These are phyloP conservation scores for Drosophila ustulata DNA, from an alignment of 2,888 invertebrate species.

Conservation along the genomic window DNA sequence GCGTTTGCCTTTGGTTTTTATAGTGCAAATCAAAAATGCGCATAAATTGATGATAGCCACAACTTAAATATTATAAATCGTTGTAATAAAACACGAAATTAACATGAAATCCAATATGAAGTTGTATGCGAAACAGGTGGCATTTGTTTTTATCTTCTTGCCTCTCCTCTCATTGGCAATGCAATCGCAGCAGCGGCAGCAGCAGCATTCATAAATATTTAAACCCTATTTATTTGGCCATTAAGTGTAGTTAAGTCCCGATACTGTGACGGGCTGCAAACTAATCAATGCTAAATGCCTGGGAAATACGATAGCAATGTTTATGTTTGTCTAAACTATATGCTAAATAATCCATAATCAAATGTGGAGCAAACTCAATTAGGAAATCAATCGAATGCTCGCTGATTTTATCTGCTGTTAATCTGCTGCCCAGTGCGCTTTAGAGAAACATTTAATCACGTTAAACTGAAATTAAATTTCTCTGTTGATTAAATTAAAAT, in stretches of 20 bases:
- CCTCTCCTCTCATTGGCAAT: slow-evolving; percentile 14
- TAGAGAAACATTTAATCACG: background rate
- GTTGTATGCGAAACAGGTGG: slow-evolving; percentile 49
- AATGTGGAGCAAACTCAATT: slow-evolving; percentile 7
- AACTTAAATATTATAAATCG: slow-evolving; percentile 68
- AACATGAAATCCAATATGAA: slow-evolving; percentile 48
- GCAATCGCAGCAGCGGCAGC: slow-evolving; percentile 4
- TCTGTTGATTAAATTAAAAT: background rate
- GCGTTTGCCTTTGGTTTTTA: slow-evolving; percentile 59
- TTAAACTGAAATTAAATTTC: background rate
- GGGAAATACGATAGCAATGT: slow-evolving; percentile 31
- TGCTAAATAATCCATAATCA: slow-evolving; percentile 1
- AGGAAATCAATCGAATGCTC: background rate
- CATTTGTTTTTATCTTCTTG: slow-evolving; percentile 22
- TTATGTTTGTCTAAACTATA: slow-evolving; percentile 2
- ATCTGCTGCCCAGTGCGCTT: background rate
- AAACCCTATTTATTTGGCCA: slow-evolving; percentile 42
- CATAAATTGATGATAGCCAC: slow-evolving; percentile 55
- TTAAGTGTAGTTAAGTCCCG: slow-evolving; percentile 33
- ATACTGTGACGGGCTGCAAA: background rate
- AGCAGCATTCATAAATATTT: slow-evolving; percentile 42
- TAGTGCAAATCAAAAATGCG: slow-evolving; percentile 75
- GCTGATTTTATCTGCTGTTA: background rate
- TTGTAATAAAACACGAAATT: slow-evolving; percentile 67
- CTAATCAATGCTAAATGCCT: slow-evolving; percentile 25